phyloP scores from a whole-genome alignment of 1,140 invertebrate genomes.

The Sitophilus oryzae region DNA sequence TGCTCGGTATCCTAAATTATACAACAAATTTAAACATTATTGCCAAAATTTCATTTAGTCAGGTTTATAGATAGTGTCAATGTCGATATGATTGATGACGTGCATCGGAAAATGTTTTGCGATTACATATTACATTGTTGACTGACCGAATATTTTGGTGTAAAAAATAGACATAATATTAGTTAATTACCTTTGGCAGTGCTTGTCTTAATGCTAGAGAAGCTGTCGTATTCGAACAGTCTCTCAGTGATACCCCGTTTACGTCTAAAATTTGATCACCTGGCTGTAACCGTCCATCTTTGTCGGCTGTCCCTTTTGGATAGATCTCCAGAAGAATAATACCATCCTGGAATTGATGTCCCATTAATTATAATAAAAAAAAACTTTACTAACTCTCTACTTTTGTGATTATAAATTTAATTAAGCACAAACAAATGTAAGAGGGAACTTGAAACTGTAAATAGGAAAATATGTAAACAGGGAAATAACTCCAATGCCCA shows the following conservation, averaged over 20 bases:
- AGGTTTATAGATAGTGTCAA: too few relatives aligned
- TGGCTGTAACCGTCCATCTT: conserved; percentile 81
- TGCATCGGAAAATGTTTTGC: too few relatives aligned
- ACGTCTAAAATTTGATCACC: conserved; percentile 94
- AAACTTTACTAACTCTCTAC: too few relatives aligned
- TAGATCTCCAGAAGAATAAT: conserved; percentile 92
- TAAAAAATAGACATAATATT: neutral
- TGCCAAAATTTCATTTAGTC: too few relatives aligned
- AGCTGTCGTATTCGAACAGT: conserved; percentile 53
- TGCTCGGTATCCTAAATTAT: too few relatives aligned
- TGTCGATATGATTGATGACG: too few relatives aligned
- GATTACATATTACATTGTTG: too few relatives aligned
- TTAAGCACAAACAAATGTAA: neutral
- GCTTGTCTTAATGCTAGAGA: conserved; percentile 63
- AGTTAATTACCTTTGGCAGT: conserved; percentile 54
- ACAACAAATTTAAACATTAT: too few relatives aligned
- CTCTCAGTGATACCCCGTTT: conserved; percentile 69
- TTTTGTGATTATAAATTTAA: conserved; percentile 4
- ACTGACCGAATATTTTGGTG: neutral
- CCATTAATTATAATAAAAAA: neutral
- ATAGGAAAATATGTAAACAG: neutral
- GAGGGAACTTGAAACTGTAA: neutral
- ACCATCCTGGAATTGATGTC: conserved; percentile 60
- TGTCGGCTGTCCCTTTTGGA: conserved; percentile 81
- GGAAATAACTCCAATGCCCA: neutral